Evolutionary conservation across 2,797 vertebrate genomes (phyloP), one percentile per base, ranked within the genome.

Genomic region (Coregonus suidteri): DNA sequence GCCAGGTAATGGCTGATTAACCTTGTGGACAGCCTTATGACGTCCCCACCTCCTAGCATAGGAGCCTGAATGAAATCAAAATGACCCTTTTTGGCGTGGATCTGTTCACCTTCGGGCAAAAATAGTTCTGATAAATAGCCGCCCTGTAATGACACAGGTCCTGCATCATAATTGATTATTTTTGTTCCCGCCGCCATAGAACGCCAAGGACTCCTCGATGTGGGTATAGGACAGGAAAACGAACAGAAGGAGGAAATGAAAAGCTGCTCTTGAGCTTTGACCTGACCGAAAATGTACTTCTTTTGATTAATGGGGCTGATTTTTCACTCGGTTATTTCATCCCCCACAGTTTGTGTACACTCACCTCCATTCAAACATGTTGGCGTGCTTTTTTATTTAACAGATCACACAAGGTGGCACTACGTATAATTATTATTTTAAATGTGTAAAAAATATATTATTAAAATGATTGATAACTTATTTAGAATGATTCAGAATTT

Each of bases 1-100:
- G 41, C 41, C 41, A 47, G 41, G 41, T 47, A 47, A 47, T 47
- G 41, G 41, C 69, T 83, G 76, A 85, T 90, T 82, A 84, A 80
- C 71, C 62, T 76, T 74, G 0, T 81, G 71, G 84, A 82, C 73
- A 73, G 75, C 70, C 68, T 66, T n/a, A 73, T 77, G 73, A 74
- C 65, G 25, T 6, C 37, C 77, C 6, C 20, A 59, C 51, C 20
- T 75, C 41, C 31, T 53, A 35, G 47, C 69, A 30, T 37, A 37
- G 51, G 52, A 18, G n/a, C 31, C 71, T 25, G 51, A 66, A 73
- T 14, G 0, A 9, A 62, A 73, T 13, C 1, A 9, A 81, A 74
- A 81, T 78, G 1, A 56, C 51, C 41, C 59, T 41, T 81, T 88
- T 77, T 79, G 52, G 79, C 37, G 31, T 18, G 11, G 74, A 67